phyloP scores from a whole-genome alignment of 2,888 invertebrate species.

The Phortica okadai region DNA sequence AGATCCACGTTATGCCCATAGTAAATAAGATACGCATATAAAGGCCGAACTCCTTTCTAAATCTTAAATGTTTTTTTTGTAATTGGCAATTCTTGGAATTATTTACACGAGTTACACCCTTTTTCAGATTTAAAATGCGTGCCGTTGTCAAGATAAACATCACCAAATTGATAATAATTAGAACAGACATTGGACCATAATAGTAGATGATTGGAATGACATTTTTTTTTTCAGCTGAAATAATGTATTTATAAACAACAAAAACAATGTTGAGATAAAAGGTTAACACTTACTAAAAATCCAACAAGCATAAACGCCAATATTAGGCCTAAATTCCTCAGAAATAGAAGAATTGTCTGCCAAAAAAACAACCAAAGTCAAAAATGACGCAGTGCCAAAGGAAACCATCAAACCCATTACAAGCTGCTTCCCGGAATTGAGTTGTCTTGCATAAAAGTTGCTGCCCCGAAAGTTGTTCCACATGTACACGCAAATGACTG shows the following conservation, averaged over 20 bases:
- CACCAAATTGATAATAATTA: slow-evolving; percentile 65
- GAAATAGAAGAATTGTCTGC: slow-evolving; percentile 59
- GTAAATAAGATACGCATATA: slow-evolving; percentile 89
- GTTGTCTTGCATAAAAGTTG: slow-evolving; percentile 46
- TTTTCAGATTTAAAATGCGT: slow-evolving; percentile 63
- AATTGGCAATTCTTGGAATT: slow-evolving; percentile 46
- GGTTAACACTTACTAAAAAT: slow-evolving; percentile 77
- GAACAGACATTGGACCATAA: slow-evolving; percentile 65
- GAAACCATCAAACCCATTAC: slow-evolving; percentile 64
- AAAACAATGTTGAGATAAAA: not conserved
- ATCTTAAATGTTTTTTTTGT: slow-evolving; percentile 57
- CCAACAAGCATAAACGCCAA: slow-evolving; percentile 79
- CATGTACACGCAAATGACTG: slow-evolving; percentile 90
- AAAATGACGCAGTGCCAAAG: slow-evolving; percentile 65
- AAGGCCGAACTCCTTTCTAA: slow-evolving; percentile 79
- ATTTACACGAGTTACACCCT: slow-evolving; percentile 50
- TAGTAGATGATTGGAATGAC: slow-evolving; percentile 66
- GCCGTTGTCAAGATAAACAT: slow-evolving; percentile 70
- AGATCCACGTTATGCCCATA: slow-evolving; percentile 90
- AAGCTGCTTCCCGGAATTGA: slow-evolving; percentile 56
- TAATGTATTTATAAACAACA: not conserved
- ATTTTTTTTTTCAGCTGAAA: slow-evolving; percentile 55
- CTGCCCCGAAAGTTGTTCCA: slow-evolving; percentile 79
- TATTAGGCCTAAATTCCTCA: slow-evolving; percentile 76
- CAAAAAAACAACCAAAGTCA: slow-evolving; percentile 56